Percentiles rank a stretch among this genome's conserved stretches.
Conservation (phyloP, 2,113 vertebrate genomes). For the Corythornis vintsioides region DNA sequence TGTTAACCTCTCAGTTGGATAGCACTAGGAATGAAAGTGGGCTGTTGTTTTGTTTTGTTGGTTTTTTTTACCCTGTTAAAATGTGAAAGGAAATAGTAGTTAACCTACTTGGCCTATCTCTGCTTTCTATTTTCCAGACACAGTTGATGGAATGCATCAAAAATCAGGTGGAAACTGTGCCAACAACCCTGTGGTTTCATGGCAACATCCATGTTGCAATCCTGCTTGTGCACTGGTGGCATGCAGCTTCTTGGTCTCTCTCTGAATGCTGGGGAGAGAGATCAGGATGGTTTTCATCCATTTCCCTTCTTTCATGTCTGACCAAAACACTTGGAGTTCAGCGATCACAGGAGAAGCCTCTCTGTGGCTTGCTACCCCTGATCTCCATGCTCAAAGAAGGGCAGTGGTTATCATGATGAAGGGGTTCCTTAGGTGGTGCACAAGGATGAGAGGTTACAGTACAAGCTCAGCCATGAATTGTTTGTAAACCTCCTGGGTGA, state of each 20-base stretch:
- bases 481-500: not conserved
- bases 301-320: not conserved
- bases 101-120: not conserved
- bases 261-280: not conserved
- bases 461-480: not conserved
- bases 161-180: not conserved
- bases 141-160: not conserved
- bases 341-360: not conserved
- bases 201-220: fast-evolving
- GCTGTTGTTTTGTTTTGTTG: not conserved
- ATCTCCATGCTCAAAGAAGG: not conserved
- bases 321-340: not conserved
- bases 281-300: not conserved
- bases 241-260: not conserved
- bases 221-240: not conserved
- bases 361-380: not conserved
- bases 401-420: not conserved
- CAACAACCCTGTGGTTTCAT: not conserved
- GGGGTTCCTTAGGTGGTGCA: not conserved
- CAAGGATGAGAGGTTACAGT: not conserved
- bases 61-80: not conserved
- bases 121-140: not conserved
- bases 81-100: not conserved
- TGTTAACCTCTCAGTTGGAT: not conserved
- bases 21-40: not conserved